phyloP scores from a whole-genome alignment of 2,888 invertebrate species.

The Apamea crenata region DNA sequence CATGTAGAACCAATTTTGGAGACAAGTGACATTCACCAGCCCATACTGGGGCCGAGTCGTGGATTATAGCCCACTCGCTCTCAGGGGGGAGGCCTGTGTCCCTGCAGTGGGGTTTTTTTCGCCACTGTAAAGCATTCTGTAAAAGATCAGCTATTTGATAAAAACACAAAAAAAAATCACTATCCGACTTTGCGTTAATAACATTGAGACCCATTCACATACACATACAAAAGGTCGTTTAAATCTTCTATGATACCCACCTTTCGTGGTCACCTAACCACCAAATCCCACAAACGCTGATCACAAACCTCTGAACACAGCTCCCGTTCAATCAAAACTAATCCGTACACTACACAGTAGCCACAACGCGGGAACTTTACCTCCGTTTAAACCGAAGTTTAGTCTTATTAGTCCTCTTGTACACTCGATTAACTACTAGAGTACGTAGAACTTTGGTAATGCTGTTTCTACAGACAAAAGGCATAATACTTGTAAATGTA shows the following conservation, averaged over 20 bases:
- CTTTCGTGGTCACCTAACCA: constrained; percentile 1
- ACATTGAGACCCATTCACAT: not conserved
- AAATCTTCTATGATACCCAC: not conserved
- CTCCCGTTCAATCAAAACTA: constrained; percentile 54
- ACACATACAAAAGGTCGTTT: not conserved
- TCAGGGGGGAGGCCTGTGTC: too few species aligned
- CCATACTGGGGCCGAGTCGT: not conserved
- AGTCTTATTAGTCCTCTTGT: constrained; percentile 40
- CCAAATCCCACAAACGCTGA: constrained; percentile 26
- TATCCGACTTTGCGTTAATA: not conserved
- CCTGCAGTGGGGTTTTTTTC: not conserved
- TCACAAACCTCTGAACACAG: constrained; percentile 32
- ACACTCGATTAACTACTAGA: constrained; percentile 52
- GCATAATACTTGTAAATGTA: not conserved
- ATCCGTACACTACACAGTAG: constrained; percentile 28
- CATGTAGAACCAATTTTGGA: not conserved
- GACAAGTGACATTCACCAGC: not conserved
- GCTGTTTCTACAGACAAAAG: not conserved
- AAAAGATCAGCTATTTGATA: not conserved
- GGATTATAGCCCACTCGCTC: not conserved
- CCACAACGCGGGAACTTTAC: constrained; percentile 45
- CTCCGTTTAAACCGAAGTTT: constrained; percentile 44
- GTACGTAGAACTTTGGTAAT: constrained; percentile 34
- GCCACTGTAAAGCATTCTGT: not conserved
- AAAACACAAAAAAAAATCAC: too few species aligned